Percentiles rank a stretch among this genome's conserved stretches.
These are phyloP conservation scores for Eumerus sabulonum DNA, from an alignment of 2,888 invertebrate genomes.

Conservation along the genomic window DNA sequence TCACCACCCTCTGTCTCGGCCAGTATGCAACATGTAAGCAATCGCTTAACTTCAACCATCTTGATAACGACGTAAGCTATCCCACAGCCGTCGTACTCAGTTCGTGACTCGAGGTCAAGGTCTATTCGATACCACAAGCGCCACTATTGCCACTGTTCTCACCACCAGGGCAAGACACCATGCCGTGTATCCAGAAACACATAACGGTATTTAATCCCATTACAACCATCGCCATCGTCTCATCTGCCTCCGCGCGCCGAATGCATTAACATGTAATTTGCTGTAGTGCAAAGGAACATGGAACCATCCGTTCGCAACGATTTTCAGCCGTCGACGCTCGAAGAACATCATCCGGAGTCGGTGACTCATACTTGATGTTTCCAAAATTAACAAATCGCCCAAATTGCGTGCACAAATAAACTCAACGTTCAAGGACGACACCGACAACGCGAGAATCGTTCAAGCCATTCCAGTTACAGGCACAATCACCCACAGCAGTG, in stretches of 20 bases:
- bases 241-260: not conserved
- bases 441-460: slow-evolving; percentile 11
- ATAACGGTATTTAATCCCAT: slow-evolving; percentile 1
- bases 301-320: slow-evolving; percentile 4
- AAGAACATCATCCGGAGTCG: slow-evolving; percentile 26
- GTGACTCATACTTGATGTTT: slow-evolving; percentile 16
- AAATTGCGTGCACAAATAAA: slow-evolving; percentile 26
- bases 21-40: too few relatives aligned
- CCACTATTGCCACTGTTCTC: too few relatives aligned
- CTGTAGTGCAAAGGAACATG: slow-evolving; percentile 24
- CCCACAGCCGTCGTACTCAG: too few relatives aligned
- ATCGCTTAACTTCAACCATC: too few relatives aligned
- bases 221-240: not conserved
- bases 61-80: too few relatives aligned
- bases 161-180: too few relatives aligned
- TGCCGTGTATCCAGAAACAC: too few relatives aligned
- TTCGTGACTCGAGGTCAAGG: too few relatives aligned
- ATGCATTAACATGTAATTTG: slow-evolving; percentile 35
- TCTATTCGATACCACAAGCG: too few relatives aligned
- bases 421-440: not conserved
- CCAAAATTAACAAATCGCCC: slow-evolving; percentile 35
- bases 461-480: too few relatives aligned
- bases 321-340: slow-evolving; percentile 1
- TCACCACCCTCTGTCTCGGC: too few relatives aligned
- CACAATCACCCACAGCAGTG: too few relatives aligned